Base-by-base conservation (phyloP, 2,888 invertebrate genomes). In the Synanthedon tipuliformis region DNA sequence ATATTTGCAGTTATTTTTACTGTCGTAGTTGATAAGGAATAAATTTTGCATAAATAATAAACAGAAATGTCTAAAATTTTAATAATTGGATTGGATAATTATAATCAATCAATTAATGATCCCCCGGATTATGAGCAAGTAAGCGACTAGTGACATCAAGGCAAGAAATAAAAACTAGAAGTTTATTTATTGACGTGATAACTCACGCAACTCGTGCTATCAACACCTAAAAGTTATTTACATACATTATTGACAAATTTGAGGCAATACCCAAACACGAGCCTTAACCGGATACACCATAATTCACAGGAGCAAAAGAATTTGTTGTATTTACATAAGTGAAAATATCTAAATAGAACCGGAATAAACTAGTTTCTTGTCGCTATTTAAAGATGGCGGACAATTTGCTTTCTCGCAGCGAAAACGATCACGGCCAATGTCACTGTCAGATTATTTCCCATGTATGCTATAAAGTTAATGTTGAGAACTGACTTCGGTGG, bases 321-420 rank as follows among this genome's bases (percentile, higher is more conserved):
- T 68, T 72, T 64, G 68, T 68, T 59, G 58, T 64, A 83, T 86
- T 85, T 73, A 75, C 85, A 85, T 85, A 85, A 85, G 84, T 85
- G 86, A 85, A 85, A 84, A 82, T 81, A 73, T 72, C 69, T 66
- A 73, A 73, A 79, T 77, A 71, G 65, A 63, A 59, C 61, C 56
- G 57, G 54, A 56, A 56, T 64, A 68, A 78, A 76, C 79, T 67
- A 69, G 79, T 78, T 78, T 65, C 52, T 56, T 50, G 53, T 57
- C 55, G 56, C 56, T 61, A 54, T 49, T 49, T 49, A 49, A 49
- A 18, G 16, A 49, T 49, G 23, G 49, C 49, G 16, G 55, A 61
- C 61, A 63, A 67, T 72, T 72, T 75, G 78, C 81, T 82, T 81
- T 83, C 82, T 71, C 75, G 70, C 54, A 13, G 64, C 61, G 67